phyloP scores from a whole-genome alignment of 2,888 invertebrate genomes.

The Aromia moschata region DNA sequence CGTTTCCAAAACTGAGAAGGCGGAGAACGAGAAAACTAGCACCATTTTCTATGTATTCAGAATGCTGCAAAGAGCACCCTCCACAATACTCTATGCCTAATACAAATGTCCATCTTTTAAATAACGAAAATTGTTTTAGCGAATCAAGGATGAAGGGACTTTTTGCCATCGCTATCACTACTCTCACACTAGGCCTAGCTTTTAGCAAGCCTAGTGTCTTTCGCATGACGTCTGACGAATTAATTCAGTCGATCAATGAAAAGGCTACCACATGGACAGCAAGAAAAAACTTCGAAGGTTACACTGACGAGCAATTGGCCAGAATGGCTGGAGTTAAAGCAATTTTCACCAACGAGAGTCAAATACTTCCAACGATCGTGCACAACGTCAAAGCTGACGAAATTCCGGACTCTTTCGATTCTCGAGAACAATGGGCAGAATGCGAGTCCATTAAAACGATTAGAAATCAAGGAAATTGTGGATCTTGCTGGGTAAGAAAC shows the following conservation, averaged over 20 bases:
- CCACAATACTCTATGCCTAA: no score
- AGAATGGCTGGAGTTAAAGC: neutral
- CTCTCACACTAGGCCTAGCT: neutral
- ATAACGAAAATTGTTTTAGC: no score
- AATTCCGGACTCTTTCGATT: slow-evolving; percentile 79
- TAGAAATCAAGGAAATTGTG: slow-evolving; percentile 86
- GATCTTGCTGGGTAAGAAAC: slow-evolving; percentile 81
- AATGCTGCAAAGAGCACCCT: no score
- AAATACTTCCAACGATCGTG: neutral
- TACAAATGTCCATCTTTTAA: no score
- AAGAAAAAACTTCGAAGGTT: slow-evolving; percentile 11
- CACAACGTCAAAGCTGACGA: slow-evolving; percentile 13
- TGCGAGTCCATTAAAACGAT: slow-evolving; percentile 84
- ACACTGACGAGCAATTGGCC: slow-evolving; percentile 12
- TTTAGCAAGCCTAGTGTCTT: no score
- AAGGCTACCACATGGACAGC: slow-evolving; percentile 18
- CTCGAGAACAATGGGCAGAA: slow-evolving; percentile 80
- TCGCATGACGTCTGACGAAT: neutral
- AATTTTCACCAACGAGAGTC: neutral
- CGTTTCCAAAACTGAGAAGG: no score
- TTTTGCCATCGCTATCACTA: no score
- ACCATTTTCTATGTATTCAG: no score
- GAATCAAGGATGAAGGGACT: no score
- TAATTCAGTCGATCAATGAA: slow-evolving; percentile 5
- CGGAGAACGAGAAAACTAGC: no score